These are phyloP conservation scores for Pyrrhura leucotis DNA, from an alignment of 2,797 vertebrate species.

Conservation along the genomic window DNA sequence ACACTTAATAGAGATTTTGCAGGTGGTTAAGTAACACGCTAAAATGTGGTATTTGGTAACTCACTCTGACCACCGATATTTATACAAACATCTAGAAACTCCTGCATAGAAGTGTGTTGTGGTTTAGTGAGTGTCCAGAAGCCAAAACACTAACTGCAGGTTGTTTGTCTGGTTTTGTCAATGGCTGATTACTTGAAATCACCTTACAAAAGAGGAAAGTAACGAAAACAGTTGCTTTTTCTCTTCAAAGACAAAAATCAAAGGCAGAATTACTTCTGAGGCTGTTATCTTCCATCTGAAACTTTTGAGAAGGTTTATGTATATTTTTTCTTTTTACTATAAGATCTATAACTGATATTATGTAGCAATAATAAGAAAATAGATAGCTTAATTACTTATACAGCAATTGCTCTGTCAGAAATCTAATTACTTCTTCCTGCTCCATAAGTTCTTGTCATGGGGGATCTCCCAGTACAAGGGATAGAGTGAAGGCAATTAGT, in stretches of 20 bases:
- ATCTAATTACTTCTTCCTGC: slow-evolving; percentile 27
- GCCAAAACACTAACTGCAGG: rapidly evolving
- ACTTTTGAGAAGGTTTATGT: not conserved
- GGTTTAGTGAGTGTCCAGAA: not conserved
- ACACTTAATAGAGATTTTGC: not conserved
- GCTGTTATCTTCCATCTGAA: not conserved
- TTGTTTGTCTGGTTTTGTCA: not conserved
- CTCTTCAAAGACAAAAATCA: not conserved
- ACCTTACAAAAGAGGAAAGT: not conserved
- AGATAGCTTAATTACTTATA: not conserved
- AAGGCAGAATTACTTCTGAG: not conserved
- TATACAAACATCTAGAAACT: not conserved
- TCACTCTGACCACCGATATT: not conserved
- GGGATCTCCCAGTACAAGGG: not conserved
- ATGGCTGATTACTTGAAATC: not conserved
- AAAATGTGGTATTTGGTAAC: not conserved
- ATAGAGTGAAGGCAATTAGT: slow-evolving; percentile 20
- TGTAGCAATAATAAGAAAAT: not conserved
- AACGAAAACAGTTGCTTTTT: not conserved
- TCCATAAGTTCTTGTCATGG: not conserved
- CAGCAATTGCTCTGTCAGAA: not conserved
- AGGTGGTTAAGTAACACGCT: not conserved
- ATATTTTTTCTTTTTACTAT: not conserved
- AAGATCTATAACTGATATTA: not conserved
- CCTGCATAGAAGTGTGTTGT: not conserved